Conservation (phyloP, 2,888 invertebrate genomes). For the Chaitophorus viminalis region DNA sequence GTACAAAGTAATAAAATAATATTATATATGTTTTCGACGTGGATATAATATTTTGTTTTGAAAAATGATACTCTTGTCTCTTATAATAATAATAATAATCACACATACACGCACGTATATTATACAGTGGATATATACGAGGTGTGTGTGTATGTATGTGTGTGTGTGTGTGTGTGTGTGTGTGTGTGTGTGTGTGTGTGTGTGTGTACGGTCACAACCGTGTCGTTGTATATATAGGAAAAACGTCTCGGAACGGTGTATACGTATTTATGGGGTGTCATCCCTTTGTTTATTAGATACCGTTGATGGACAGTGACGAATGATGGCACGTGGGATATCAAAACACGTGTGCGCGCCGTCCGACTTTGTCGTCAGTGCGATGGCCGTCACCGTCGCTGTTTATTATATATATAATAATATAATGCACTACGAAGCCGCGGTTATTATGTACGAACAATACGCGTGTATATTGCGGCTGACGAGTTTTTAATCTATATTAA, state of each 20-base stretch:
- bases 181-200: too few species aligned
- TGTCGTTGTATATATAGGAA: constrained; percentile 29
- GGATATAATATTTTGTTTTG: constrained; percentile 42
- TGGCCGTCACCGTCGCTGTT: background rate
- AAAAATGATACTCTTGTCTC: constrained; percentile 44
- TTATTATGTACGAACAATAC: background rate
- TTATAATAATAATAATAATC: constrained; percentile 5
- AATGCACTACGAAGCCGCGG: too few species aligned
- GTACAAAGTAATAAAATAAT: background rate
- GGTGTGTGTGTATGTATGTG: too few species aligned
- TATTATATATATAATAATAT: too few species aligned
- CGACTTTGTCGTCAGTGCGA: background rate
- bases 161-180: too few species aligned
- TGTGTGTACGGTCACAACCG: background rate
- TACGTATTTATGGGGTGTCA: background rate
- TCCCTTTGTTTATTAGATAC: constrained; percentile 56
- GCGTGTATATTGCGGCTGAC: background rate
- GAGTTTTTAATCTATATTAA: constrained; percentile 22
- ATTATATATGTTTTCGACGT: constrained; percentile 35
- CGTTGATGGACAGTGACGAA: constrained; percentile 60
- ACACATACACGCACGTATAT: background rate
- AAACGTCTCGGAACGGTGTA: background rate
- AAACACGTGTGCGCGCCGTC: constrained; percentile 23
- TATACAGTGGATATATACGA: too few species aligned
- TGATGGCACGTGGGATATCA: constrained; percentile 57